Evolutionary conservation across 92 coral and sea anemone genomes (phyloP).

Genomic region (Epizoanthus illoricatus): DNA sequence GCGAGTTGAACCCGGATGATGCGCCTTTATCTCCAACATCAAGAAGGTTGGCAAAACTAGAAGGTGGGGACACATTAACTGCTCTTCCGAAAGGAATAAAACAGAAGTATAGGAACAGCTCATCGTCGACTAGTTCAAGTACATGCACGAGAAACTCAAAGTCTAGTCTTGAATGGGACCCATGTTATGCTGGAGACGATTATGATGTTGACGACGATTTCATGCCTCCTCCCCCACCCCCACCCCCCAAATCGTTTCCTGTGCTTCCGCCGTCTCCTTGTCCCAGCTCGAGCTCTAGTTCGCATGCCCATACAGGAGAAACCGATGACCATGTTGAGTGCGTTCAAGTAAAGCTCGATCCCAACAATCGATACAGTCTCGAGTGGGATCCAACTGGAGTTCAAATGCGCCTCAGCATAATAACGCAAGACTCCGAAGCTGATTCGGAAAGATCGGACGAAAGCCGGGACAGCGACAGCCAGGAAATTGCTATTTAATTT

Average conservation of each 20-base stretch:
- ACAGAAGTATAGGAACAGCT: slow-evolving; percentile 73
- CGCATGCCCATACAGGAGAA: slow-evolving; percentile 39
- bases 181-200: slow-evolving; percentile 69
- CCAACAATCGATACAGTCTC: slow-evolving; percentile 85
- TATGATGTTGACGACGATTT: slow-evolving; percentile 78
- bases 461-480: slow-evolving; percentile 33
- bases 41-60: slow-evolving; percentile 69
- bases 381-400: slow-evolving; percentile 99
- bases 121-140: slow-evolving; percentile 73
- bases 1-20: slow-evolving; percentile 31
- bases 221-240: slow-evolving; percentile 93
- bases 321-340: slow-evolving; percentile 67
- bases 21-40: slow-evolving; percentile 61
- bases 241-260: slow-evolving; percentile 58
- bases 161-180: slow-evolving; percentile 96
- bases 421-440: slow-evolving; percentile 82
- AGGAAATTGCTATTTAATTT: slow-evolving; percentile 8
- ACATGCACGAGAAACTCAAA: slow-evolving; percentile 61
- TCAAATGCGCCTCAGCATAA: slow-evolving; percentile 90
- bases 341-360: slow-evolving; percentile 69
- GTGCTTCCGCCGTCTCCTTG: slow-evolving; percentile 67
- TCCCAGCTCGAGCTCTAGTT: slow-evolving; percentile 48
- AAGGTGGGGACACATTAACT: slow-evolving; percentile 86
- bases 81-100: slow-evolving; percentile 85
- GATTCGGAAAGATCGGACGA: slow-evolving; percentile 40